phyloP scores from a whole-genome alignment of 2,113 vertebrate genomes.

The Leucoraja erinaceus region DNA sequence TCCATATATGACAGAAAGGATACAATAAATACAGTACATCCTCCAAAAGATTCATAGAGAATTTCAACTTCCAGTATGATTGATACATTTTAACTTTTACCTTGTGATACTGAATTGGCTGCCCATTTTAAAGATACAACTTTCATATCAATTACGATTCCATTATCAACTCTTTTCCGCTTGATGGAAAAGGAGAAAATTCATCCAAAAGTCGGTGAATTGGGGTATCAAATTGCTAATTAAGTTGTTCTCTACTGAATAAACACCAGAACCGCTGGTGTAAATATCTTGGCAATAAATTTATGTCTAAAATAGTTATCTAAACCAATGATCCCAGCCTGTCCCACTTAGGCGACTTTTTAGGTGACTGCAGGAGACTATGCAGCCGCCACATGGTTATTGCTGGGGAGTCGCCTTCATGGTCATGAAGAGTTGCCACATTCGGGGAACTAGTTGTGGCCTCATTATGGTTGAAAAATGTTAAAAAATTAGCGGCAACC shows the following conservation, averaged over 20 bases:
- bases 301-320: not conserved
- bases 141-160: not conserved
- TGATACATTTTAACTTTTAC: not conserved
- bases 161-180: not conserved
- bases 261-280: not conserved
- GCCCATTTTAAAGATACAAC: not conserved
- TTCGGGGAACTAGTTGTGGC: too few species aligned
- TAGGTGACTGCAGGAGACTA: too few species aligned
- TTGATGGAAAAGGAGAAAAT: not conserved
- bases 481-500: too few species aligned
- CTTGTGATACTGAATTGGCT: not conserved
- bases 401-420: too few species aligned
- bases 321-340: not conserved
- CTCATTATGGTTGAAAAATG: too few species aligned
- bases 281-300: not conserved
- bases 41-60: not conserved
- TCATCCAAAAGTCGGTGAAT: not conserved
- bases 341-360: too few species aligned
- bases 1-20: too few species aligned
- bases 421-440: too few species aligned
- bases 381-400: too few species aligned
- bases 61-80: not conserved
- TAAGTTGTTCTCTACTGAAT: not conserved
- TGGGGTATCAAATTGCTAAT: not conserved
- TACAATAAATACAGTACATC: too few species aligned